phyloP scores from a whole-genome alignment of 2,888 invertebrate genomes.

The Amphiduros pacificus region DNA sequence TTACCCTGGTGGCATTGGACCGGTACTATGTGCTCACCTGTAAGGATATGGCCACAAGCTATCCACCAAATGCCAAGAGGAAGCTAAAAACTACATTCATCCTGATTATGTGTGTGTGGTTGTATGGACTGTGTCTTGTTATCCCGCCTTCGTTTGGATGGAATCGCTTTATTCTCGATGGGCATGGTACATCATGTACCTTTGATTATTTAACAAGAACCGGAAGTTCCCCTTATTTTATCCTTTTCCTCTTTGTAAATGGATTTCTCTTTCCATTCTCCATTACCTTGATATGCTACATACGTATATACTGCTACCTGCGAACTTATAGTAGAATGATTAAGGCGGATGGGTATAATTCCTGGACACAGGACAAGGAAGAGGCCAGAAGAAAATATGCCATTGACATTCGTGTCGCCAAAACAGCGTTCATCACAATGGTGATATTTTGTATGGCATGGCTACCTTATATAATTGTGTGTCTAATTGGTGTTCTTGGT shows the following conservation, averaged over 20 bases:
- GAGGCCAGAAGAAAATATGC: no score
- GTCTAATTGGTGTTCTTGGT: neutral
- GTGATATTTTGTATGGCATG: neutral
- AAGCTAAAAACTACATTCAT: neutral
- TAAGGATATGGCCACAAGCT: no score
- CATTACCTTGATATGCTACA: neutral
- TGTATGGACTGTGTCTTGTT: neutral
- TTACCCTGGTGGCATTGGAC: neutral
- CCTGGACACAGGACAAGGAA: no score
- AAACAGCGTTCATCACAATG: neutral
- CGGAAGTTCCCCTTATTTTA: neutral
- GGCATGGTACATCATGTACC: neutral
- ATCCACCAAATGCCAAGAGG: no score
- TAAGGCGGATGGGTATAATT: no score
- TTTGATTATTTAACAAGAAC: neutral
- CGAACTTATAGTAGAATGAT: neutral
- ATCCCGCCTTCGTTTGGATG: neutral
- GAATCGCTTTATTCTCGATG: neutral
- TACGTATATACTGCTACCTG: neutral
- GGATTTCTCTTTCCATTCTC: neutral
- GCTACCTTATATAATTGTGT: neutral
- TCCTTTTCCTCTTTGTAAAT: neutral
- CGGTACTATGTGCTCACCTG: neutral
- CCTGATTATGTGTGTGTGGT: neutral
- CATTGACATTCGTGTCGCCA: neutral